Percentiles rank a stretch among this genome's conserved stretches.
phyloP scores from a whole-genome alignment of 2,113 vertebrate species.

The Phylloscopus trochiloides region DNA sequence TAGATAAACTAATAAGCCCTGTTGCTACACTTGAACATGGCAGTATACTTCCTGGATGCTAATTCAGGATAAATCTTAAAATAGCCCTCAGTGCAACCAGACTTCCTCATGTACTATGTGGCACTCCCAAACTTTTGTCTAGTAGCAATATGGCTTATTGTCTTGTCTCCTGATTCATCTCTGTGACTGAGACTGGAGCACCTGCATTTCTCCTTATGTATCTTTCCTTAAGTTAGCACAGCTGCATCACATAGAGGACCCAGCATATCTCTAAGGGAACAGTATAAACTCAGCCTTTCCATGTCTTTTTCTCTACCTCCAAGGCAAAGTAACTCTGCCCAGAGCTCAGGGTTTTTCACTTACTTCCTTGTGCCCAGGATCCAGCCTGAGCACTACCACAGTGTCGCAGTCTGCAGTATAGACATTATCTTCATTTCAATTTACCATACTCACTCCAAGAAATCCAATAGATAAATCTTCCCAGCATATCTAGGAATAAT shows the following conservation, averaged over 20 bases:
- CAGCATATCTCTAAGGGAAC: neutral
- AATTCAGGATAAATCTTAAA: neutral
- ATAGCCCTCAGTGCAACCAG: neutral
- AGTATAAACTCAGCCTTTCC: neutral
- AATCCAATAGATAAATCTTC: neutral
- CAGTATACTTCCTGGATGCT: neutral
- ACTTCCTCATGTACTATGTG: neutral
- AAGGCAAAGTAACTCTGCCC: neutral
- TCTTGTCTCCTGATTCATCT: neutral
- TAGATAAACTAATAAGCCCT: neutral
- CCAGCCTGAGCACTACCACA: accelerated
- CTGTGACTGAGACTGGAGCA: neutral
- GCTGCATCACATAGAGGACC: neutral
- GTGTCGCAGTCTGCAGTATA: neutral
- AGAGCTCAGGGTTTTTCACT: neutral
- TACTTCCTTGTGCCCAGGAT: neutral
- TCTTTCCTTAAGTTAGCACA: neutral
- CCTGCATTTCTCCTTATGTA: neutral
- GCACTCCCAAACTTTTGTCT: neutral
- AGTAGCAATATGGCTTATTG: neutral
- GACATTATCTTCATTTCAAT: neutral
- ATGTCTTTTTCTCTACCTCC: neutral
- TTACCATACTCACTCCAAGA: neutral
- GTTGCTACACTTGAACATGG: neutral
- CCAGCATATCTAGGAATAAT: neutral